phyloP scores from a whole-genome alignment of 2,888 invertebrate species.

The Platycheirus rosarum region DNA sequence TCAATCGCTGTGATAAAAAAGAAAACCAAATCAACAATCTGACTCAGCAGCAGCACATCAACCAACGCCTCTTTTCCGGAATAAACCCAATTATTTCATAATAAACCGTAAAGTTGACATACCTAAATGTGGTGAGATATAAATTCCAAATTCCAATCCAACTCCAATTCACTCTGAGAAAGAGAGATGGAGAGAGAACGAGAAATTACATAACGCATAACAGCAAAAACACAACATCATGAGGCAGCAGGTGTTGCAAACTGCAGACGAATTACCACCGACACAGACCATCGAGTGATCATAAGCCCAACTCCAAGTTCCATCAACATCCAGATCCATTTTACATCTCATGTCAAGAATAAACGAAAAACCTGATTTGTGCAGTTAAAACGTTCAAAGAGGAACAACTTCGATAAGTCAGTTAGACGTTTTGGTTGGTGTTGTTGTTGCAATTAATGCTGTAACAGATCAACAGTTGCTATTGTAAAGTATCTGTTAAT shows the following conservation, averaged over 20 bases:
- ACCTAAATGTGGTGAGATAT: not conserved
- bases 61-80: constrained; percentile 3
- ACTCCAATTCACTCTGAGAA: not conserved
- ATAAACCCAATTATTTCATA: constrained; percentile 6
- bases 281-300: constrained; percentile 1
- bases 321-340: not conserved
- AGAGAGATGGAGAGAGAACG: not conserved
- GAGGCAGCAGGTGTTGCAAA: not conserved
- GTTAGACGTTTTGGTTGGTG: not conserved
- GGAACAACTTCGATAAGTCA: constrained; percentile 5
- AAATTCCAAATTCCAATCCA: not conserved
- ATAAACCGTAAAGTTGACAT: constrained; percentile 21
- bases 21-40: constrained; percentile 13
- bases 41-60: constrained; percentile 14
- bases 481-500: constrained; percentile 12
- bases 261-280: not conserved
- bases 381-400: constrained; percentile 7
- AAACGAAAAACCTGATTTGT: constrained; percentile 19
- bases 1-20: constrained; percentile 1
- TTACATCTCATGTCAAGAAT: not conserved
- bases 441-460: constrained; percentile 7
- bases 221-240: no score
- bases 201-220: constrained; percentile 17
- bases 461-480: constrained; percentile 15
- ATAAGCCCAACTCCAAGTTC: not conserved